These are phyloP conservation scores for Grammomys surdaster DNA, from an alignment of 2,113 vertebrate genomes.

Conservation along the genomic window DNA sequence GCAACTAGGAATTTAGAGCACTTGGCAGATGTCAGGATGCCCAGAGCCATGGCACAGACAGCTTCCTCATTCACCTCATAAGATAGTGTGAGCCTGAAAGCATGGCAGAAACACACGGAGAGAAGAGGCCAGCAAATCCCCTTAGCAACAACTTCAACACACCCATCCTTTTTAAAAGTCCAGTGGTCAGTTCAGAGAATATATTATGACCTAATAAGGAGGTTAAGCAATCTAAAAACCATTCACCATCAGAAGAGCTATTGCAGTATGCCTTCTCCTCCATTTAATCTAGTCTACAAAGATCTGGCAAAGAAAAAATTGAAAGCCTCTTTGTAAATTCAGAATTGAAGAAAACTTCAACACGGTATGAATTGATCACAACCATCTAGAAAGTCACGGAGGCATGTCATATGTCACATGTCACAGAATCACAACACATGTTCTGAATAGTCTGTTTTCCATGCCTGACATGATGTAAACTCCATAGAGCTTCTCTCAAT, in stretches of 20 bases:
- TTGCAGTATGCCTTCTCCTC: neutral
- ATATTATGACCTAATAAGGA: neutral
- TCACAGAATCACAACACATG: neutral
- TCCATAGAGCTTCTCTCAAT: neutral
- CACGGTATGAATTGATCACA: neutral
- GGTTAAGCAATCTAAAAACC: neutral
- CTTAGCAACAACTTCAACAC: neutral
- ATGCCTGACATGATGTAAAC: accelerated
- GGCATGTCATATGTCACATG: neutral
- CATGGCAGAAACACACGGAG: neutral
- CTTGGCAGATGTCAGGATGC: neutral
- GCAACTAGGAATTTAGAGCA: neutral
- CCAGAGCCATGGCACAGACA: neutral
- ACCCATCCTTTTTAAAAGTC: neutral
- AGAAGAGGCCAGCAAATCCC: neutral
- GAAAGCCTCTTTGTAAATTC: neutral
- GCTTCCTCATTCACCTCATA: neutral
- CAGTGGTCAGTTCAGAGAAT: neutral
- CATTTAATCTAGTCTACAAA: neutral
- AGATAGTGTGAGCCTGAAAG: neutral
- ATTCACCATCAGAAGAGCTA: neutral
- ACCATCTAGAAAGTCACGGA: neutral
- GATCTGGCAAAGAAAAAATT: neutral
- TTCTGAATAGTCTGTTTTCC: neutral
- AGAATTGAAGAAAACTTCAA: conserved; percentile 1